Base-by-base conservation (phyloP, 2,888 invertebrate genomes). In the Polymixis flavicincta region DNA sequence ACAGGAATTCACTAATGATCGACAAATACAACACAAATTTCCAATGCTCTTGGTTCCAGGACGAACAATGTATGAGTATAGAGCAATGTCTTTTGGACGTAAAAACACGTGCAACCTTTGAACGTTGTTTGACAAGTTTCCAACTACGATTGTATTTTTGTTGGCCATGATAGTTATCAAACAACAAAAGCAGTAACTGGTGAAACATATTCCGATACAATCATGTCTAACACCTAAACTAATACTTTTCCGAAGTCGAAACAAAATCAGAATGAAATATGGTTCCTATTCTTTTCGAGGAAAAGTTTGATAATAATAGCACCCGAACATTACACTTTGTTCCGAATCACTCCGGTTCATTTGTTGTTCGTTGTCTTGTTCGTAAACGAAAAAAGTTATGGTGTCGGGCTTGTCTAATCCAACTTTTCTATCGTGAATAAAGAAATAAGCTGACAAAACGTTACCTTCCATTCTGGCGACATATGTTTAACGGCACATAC, bases 151-250 rank as follows among this genome's bases (percentile, higher is more conserved):
- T 80, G 88, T 88, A 86, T 89, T 89, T 90, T 91, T 90, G 89
- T 90, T 83, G 68, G 71, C 89, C 87, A 86, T 75, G 85, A 89
- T 84, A 87, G 82, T 87, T 87, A 90, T 89, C 89, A 84, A 78
- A 88, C 78, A 87, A 88, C 87, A 84, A 88, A 83, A 83, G 76
- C 50, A 76, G 77, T 87, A 82, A 87, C 85, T 83, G 84, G 79
- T 82, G 67, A 71, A 87, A 87, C 87, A 77, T 84, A 85, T 86
- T 81, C 55, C 68, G 54, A 87, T 84, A 87, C 81, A 13, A 45
- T 45, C 42, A 78, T 74, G 78, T 81, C 71, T 80, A 82, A 87
- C 82, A 86, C 78, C 78, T 79, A 72, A 77, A 83, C 71, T 77
- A 76, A 84, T 78, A 85, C 69, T 83, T 83, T 67, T 75, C 77